Conservation (phyloP, 2,888 invertebrate species). For the Noctua pronuba region DNA sequence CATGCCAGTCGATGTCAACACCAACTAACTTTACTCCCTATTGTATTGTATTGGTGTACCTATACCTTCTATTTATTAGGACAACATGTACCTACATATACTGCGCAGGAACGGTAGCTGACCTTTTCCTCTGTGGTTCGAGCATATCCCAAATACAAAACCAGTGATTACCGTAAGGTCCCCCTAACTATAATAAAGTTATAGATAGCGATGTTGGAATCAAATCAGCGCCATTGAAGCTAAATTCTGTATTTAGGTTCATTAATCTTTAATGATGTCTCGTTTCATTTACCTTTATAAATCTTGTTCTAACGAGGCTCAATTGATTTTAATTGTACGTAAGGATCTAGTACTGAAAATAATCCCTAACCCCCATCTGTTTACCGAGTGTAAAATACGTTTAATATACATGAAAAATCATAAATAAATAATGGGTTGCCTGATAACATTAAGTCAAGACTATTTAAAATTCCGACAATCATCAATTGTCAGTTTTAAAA, state of each 20-base stretch:
- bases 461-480: too few species aligned
- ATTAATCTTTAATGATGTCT: constrained; percentile 22
- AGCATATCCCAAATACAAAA: background rate
- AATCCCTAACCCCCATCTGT: too few species aligned
- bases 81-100: background rate
- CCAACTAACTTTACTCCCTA: constrained; percentile 32
- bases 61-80: background rate
- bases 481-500: too few species aligned
- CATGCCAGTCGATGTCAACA: constrained; percentile 62
- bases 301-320: background rate
- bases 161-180: background rate
- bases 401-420: too few species aligned
- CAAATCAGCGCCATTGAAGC: constrained; percentile 11
- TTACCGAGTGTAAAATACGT: too few species aligned
- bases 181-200: background rate
- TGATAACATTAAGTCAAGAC: too few species aligned
- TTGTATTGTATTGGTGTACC: constrained; percentile 18
- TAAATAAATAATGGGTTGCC: too few species aligned
- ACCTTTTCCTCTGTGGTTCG: background rate
- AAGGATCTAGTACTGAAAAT: too few species aligned
- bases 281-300: background rate
- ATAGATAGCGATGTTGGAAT: background rate
- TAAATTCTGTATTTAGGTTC: constrained; percentile 10
- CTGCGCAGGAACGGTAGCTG: background rate
- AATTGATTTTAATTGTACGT: constrained; percentile 26